Conservation (phyloP, 2,113 vertebrate genomes). For the Calonectris borealis region DNA sequence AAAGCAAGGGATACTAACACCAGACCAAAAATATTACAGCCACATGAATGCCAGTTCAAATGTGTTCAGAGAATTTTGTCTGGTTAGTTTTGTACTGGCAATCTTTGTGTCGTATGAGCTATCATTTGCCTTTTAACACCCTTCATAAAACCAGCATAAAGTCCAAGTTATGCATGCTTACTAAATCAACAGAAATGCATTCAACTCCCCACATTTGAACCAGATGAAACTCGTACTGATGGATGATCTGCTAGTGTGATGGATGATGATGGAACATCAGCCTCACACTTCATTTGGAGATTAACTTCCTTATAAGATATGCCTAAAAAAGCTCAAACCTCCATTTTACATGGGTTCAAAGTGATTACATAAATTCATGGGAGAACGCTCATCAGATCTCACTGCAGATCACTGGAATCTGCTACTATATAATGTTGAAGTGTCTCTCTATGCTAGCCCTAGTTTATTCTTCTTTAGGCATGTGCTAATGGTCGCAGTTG, state of each 20-base stretch:
- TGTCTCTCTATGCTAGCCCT: neutral
- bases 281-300: neutral
- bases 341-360: neutral
- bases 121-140: neutral
- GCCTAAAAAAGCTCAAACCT: neutral
- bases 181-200: neutral
- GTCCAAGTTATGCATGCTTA: neutral
- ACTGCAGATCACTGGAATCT: neutral
- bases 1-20: neutral
- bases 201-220: neutral
- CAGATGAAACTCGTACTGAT: neutral
- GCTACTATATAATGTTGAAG: neutral
- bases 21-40: neutral
- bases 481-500: neutral
- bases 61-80: neutral
- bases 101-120: neutral
- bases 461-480: neutral
- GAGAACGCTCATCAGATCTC: rapidly evolving
- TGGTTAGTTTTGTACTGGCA: neutral
- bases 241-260: neutral
- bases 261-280: neutral
- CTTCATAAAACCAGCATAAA: neutral
- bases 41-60: neutral
- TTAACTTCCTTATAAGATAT: neutral
- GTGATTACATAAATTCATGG: neutral